Percentiles rank a stretch among this genome's conserved stretches.
Conservation (phyloP, 2,113 vertebrate species). For the Furnarius figulus region DNA sequence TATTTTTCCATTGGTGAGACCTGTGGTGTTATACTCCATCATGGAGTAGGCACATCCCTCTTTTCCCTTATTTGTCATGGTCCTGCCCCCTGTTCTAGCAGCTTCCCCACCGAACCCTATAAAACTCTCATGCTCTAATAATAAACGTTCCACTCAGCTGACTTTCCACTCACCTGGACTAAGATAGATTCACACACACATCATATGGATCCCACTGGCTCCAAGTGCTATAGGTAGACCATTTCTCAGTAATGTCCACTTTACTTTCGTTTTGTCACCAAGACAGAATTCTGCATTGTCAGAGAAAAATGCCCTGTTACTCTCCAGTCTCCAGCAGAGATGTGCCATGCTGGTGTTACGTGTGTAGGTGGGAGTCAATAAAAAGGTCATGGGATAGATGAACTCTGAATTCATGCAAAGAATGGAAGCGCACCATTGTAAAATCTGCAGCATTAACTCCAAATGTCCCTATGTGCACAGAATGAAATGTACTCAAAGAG, state of each 20-base stretch:
- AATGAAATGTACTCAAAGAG: neutral
- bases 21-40: no score
- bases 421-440: neutral
- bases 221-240: neutral
- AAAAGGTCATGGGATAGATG: neutral
- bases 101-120: no score
- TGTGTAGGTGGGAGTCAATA: fast-evolving
- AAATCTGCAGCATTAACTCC: neutral
- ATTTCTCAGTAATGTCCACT: neutral
- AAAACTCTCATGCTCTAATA: no score
- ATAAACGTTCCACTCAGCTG: no score
- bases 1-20: no score
- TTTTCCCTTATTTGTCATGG: no score
- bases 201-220: neutral
- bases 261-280: neutral
- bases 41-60: no score
- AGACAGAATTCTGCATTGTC: neutral
- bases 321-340: neutral
- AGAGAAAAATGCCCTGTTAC: neutral
- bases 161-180: no score
- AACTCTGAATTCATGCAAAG: neutral
- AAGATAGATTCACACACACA: neutral
- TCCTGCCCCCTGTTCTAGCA: no score
- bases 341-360: neutral
- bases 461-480: neutral